Conservation (phyloP, 2,888 invertebrate species). For the Sepiola atlantica region DNA sequence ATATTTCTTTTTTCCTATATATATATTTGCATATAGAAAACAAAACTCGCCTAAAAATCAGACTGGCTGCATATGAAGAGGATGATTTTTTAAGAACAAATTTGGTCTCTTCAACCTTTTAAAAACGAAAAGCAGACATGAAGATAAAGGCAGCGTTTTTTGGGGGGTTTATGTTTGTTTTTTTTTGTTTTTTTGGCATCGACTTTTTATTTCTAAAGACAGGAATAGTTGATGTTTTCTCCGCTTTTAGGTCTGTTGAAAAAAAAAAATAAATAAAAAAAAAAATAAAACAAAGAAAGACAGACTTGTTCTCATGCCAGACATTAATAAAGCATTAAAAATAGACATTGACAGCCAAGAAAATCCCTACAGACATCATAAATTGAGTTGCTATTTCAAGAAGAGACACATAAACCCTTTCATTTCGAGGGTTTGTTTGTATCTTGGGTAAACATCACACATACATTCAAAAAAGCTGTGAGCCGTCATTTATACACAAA, state of each 20-base stretch:
- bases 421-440: background rate
- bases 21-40: background rate
- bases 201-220: background rate
- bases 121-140: background rate
- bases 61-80: background rate
- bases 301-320: background rate
- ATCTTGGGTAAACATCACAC: background rate
- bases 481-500: no score
- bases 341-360: slow-evolving; percentile 11
- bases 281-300: no score
- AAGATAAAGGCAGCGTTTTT: background rate
- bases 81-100: background rate
- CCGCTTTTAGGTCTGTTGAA: background rate
- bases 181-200: background rate
- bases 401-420: background rate
- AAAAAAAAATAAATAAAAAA: no score
- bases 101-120: background rate
- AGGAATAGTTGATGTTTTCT: background rate
- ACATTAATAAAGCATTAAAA: slow-evolving; percentile 8
- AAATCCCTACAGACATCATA: background rate
- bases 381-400: background rate
- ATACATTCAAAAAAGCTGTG: no score
- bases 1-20: no score
- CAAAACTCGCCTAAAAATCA: background rate
- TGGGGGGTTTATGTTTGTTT: background rate